These are phyloP conservation scores for Onthophagus sagittarius DNA, from an alignment of 2,888 invertebrate genomes.

Conservation along the genomic window DNA sequence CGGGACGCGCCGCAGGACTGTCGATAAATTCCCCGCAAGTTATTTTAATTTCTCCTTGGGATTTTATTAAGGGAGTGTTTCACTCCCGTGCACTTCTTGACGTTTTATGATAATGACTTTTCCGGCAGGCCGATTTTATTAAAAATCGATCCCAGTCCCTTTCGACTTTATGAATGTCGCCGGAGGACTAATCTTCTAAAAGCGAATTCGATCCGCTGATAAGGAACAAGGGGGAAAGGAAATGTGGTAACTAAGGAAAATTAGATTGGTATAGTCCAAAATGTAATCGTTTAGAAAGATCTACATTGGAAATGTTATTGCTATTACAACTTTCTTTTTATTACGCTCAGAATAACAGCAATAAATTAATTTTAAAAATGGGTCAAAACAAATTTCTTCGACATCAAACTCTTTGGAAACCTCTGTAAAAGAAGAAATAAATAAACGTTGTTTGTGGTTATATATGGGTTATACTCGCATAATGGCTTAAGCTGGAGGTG, in stretches of 20 bases:
- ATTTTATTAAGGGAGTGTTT: constrained; percentile 14
- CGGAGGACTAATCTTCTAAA: constrained; percentile 1
- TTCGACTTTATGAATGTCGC: constrained; percentile 4
- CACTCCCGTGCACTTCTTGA: constrained; percentile 6
- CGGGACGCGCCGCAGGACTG: neutral
- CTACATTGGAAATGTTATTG: neutral
- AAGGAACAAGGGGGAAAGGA: neutral
- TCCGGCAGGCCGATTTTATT: constrained; percentile 10
- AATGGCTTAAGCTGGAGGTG: constrained; percentile 5
- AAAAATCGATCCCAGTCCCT: constrained; percentile 6
- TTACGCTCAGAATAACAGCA: neutral
- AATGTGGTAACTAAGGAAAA: neutral
- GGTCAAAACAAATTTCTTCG: too few species aligned
- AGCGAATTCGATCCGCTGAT: constrained; percentile 11
- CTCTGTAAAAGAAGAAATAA: too few species aligned
- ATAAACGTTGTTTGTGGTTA: too few species aligned
- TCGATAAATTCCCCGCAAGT: constrained; percentile 9
- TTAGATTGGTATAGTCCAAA: neutral
- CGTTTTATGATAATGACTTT: constrained; percentile 13
- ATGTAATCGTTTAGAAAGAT: neutral
- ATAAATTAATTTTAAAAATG: too few species aligned
- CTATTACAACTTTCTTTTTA: neutral
- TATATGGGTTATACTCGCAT: constrained; percentile 14
- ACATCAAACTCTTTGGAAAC: too few species aligned
- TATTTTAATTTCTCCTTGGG: constrained; percentile 9